phyloP scores from a whole-genome alignment of 2,797 vertebrate genomes.

The Cossypha polioptera region DNA sequence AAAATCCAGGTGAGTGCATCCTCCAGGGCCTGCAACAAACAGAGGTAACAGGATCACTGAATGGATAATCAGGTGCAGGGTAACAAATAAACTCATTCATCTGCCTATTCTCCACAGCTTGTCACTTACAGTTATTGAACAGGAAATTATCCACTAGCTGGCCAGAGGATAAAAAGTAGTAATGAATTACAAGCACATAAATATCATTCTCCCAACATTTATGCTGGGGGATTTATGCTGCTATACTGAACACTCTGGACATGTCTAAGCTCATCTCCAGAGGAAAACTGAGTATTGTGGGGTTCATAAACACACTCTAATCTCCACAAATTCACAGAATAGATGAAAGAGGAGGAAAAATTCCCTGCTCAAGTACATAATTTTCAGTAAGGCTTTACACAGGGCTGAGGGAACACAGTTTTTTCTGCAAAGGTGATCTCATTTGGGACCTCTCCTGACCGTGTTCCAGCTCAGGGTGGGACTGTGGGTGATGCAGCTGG shows the following conservation, averaged over 20 bases:
- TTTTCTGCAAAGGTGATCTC: neutral
- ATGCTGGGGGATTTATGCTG: neutral
- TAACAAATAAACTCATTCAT: neutral
- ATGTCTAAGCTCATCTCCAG: neutral
- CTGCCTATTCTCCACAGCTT: neutral
- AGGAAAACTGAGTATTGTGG: neutral
- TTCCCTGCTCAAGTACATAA: neutral
- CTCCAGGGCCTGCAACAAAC: constrained; percentile 73
- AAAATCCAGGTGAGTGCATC: constrained; percentile 79
- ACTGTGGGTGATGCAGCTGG: neutral
- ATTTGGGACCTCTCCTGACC: neutral
- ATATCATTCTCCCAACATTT: neutral
- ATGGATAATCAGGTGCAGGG: neutral
- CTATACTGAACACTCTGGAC: neutral
- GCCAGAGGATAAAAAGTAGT: neutral
- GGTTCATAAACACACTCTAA: neutral
- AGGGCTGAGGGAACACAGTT: neutral
- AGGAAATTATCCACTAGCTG: neutral
- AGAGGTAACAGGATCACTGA: neutral
- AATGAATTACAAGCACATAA: neutral
- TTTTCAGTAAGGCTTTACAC: neutral
- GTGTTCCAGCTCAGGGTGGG: neutral
- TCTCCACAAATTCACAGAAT: neutral
- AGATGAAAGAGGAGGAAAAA: neutral
- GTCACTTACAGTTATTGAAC: neutral